These are phyloP conservation scores for Epistrophe grossulariae DNA, from an alignment of 2,888 invertebrate genomes.

Conservation along the genomic window DNA sequence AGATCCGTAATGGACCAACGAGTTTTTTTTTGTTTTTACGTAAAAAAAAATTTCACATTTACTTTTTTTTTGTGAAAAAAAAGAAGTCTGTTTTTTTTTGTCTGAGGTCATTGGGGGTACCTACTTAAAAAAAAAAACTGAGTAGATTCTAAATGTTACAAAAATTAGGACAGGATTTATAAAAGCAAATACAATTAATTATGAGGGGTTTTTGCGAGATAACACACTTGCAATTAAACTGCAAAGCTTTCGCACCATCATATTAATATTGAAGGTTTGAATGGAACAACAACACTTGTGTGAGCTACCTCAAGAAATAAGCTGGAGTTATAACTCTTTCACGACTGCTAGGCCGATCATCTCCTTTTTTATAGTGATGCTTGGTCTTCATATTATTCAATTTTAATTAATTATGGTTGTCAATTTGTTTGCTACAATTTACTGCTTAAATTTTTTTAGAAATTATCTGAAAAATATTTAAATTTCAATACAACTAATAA, in stretches of 20 bases:
- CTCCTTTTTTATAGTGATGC: too few species aligned
- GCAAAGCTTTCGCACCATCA: too few species aligned
- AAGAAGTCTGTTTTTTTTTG: not conserved
- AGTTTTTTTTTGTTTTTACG: constrained; percentile 12
- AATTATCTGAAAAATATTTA: too few species aligned
- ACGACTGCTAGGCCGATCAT: too few species aligned
- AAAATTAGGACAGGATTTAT: not conserved
- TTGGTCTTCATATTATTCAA: too few species aligned
- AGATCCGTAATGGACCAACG: constrained; percentile 63
- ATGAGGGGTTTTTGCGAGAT: too few species aligned
- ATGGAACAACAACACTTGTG: too few species aligned
- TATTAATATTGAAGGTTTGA: too few species aligned
- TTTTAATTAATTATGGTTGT: not conserved
- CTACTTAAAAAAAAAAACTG: not conserved
- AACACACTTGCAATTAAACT: too few species aligned
- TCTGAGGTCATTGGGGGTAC: not conserved
- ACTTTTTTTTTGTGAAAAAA: not conserved
- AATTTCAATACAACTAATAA: too few species aligned
- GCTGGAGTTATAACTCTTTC: too few species aligned
- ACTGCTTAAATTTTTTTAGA: not conserved
- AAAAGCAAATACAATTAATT: not conserved
- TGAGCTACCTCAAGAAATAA: too few species aligned
- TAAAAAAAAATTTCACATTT: constrained; percentile 18
- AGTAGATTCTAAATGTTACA: not conserved
- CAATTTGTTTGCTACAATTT: not conserved